phyloP scores from a whole-genome alignment of 2,797 vertebrate genomes.

The Clarias platycephalus region DNA sequence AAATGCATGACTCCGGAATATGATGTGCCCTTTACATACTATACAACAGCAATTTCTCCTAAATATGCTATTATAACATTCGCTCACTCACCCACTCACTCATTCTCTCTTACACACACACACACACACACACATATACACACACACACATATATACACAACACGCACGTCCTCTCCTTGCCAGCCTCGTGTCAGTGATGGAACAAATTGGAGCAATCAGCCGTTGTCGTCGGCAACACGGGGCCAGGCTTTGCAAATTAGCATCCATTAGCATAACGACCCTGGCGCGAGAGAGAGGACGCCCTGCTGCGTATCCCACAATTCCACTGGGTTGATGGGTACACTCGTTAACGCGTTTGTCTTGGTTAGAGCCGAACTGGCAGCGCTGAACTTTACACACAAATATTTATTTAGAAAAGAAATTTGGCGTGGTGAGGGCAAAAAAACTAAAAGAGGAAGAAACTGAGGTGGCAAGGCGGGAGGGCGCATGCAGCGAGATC shows the following conservation, averaged over 20 bases:
- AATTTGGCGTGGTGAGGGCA: slow-evolving; percentile 57
- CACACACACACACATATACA: not conserved
- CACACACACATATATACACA: not conserved
- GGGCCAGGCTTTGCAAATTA: slow-evolving; percentile 73
- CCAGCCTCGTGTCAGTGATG: slow-evolving; percentile 71
- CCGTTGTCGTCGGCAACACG: slow-evolving; percentile 67
- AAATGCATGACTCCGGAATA: not conserved
- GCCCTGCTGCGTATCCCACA: slow-evolving; percentile 59
- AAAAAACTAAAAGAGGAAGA: slow-evolving; percentile 42
- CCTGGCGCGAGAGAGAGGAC: slow-evolving; percentile 68
- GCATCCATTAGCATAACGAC: slow-evolving; percentile 77
- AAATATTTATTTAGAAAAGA: slow-evolving; percentile 77
- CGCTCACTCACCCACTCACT: not conserved
- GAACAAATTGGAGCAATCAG: slow-evolving; percentile 70
- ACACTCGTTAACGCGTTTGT: slow-evolving; percentile 77
- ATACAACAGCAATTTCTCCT: not conserved
- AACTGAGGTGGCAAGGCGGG: slow-evolving; percentile 45
- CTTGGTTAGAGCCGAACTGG: slow-evolving; percentile 79
- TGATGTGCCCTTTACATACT: too few relatives aligned
- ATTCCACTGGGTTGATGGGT: slow-evolving; percentile 39
- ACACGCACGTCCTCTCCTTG: slow-evolving; percentile 48
- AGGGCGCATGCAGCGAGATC: not conserved
- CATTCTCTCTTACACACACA: not conserved
- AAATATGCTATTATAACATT: not conserved
- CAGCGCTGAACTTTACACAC: slow-evolving; percentile 73